phyloP scores from a whole-genome alignment of 1,140 invertebrate species.

The Harpegnathos saltator region DNA sequence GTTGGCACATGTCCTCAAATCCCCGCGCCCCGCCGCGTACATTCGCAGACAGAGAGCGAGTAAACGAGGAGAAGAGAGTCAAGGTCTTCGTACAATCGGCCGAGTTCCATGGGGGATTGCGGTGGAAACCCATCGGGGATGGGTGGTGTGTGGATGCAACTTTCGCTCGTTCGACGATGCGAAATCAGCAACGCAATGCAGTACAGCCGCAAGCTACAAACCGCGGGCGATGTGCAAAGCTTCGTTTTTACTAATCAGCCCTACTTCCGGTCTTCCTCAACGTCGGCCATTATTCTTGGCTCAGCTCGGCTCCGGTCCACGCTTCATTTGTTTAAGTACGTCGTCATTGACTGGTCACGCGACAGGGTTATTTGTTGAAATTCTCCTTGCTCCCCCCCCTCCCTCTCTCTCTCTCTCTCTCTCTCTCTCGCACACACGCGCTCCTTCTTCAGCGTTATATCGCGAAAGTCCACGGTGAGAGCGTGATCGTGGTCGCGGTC shows the following conservation, averaged over 20 bases:
- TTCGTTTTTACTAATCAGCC: conserved; percentile 14
- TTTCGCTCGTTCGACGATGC: not conserved
- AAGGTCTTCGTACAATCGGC: not conserved
- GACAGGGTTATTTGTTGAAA: conserved; percentile 26
- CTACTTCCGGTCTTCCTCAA: not conserved
- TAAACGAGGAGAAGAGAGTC: too few relatives aligned
- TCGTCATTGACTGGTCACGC: conserved; percentile 43
- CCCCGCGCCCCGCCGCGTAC: not conserved
- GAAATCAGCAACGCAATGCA: conserved; percentile 9
- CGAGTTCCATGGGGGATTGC: not conserved
- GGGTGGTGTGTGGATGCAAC: not conserved
- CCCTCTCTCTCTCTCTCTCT: not conserved
- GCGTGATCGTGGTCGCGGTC: conserved; percentile 23
- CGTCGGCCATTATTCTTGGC: not conserved
- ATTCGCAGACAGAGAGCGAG: not conserved
- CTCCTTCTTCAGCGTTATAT: not conserved
- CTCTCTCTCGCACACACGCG: too few relatives aligned
- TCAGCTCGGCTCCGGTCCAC: not conserved
- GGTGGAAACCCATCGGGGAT: not conserved
- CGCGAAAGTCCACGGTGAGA: conserved; percentile 15
- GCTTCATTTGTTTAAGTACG: conserved; percentile 18
- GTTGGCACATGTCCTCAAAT: not conserved
- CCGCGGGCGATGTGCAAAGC: conserved; percentile 10
- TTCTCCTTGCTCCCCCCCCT: not conserved
- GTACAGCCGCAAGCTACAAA: conserved; percentile 22